These are phyloP conservation scores for Crotalus helleri DNA, from an alignment of 2,113 vertebrate species.

Conservation along the genomic window DNA sequence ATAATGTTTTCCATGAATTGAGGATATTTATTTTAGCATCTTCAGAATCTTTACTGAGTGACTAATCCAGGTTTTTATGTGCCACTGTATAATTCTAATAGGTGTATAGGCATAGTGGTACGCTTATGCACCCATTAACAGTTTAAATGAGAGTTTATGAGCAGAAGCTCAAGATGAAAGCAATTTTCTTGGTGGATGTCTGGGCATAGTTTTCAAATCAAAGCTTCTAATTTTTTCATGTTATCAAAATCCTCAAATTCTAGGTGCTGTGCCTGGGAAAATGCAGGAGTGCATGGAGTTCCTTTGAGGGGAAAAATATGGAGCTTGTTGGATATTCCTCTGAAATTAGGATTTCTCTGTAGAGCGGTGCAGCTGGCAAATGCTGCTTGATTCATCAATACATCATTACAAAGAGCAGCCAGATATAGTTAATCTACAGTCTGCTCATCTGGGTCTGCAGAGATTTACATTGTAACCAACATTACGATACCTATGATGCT, in stretches of 20 bases:
- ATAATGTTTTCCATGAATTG: rapidly evolving
- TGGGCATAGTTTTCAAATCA: slow-evolving; percentile 13
- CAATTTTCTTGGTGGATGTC: background rate
- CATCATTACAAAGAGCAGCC: background rate
- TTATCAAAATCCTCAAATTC: background rate
- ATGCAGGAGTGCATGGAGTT: background rate
- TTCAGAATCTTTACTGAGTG: slow-evolving; percentile 31
- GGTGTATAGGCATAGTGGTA: slow-evolving; percentile 36
- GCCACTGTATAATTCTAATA: background rate
- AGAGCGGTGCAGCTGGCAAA: background rate
- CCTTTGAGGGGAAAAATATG: background rate
- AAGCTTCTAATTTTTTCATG: slow-evolving; percentile 23
- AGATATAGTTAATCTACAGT: background rate
- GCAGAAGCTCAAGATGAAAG: slow-evolving; percentile 32
- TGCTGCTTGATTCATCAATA: slow-evolving; percentile 20
- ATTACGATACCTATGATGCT: slow-evolving; percentile 28
- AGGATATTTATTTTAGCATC: slow-evolving; percentile 44
- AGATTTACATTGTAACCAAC: background rate
- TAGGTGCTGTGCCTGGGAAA: background rate
- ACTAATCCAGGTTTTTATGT: slow-evolving; percentile 28
- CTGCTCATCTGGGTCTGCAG: background rate
- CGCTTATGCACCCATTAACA: slow-evolving; percentile 52
- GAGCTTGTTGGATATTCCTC: background rate
- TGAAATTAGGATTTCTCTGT: slow-evolving; percentile 28
- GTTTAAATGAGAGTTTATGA: slow-evolving; percentile 55